A percentile compares a stretch with the other conserved stretches of the same genome.
Evolutionary conservation across 2,113 vertebrate genomes (phyloP).

Genomic region (Scatophagus argus): DNA sequence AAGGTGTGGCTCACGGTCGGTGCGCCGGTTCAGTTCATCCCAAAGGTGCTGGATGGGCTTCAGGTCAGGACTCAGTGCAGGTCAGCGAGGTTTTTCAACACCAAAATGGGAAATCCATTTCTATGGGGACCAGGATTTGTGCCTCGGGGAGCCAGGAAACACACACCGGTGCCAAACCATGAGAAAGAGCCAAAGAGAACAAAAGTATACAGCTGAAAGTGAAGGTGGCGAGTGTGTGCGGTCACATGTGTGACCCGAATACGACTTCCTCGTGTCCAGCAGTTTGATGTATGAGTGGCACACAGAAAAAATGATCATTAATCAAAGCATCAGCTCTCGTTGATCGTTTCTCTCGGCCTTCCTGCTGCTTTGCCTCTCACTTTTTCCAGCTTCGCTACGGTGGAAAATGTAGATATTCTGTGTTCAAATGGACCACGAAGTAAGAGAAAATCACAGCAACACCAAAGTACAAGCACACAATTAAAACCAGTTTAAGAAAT

Average conservation of each 20-base stretch:
- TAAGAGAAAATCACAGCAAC: no score
- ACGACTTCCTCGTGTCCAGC: conserved; percentile 8
- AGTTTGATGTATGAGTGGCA: conserved; percentile 36
- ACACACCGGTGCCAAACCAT: not conserved
- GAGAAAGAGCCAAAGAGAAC: not conserved
- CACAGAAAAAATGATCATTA: conserved; percentile 49
- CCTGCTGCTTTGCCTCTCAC: not conserved
- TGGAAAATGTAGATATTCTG: not conserved
- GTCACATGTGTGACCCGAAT: not conserved
- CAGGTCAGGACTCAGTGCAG: not conserved
- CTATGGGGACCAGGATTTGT: not conserved
- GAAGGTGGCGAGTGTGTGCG: no score
- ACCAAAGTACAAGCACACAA: no score
- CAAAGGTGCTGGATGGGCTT: not conserved
- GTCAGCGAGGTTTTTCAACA: not conserved
- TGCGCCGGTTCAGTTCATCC: no score
- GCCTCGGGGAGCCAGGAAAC: no score
- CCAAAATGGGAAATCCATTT: not conserved
- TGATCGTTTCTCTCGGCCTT: conserved; percentile 27
- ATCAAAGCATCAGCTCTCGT: conserved; percentile 54
- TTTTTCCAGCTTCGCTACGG: conserved; percentile 15
- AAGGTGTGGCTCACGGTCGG: not conserved
- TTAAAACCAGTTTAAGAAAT: no score
- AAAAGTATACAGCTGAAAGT: no score
- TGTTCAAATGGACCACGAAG: not conserved